Percentiles rank a stretch among this genome's conserved stretches.
phyloP scores from a whole-genome alignment of 2,888 invertebrate genomes.

The Neoitamus cyanurus region DNA sequence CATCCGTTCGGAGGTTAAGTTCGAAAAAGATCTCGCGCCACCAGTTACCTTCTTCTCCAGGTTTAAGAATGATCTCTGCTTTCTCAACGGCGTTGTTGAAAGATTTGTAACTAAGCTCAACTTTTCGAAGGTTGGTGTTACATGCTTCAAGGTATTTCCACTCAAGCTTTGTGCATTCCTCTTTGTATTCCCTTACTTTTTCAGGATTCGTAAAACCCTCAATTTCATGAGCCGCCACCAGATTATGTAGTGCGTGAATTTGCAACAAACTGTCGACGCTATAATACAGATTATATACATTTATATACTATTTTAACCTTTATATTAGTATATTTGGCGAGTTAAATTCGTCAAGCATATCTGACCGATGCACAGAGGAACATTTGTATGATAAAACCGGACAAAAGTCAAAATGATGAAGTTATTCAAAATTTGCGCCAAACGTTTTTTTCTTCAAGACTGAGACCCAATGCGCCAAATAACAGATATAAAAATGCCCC shows the following conservation, averaged over 20 bases:
- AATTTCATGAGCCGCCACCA: constrained; percentile 66
- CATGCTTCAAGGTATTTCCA: constrained; percentile 69
- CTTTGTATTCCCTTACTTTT: constrained; percentile 53
- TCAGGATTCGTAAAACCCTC: constrained; percentile 56
- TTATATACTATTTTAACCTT: too few relatives aligned
- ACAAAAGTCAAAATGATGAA: too few relatives aligned
- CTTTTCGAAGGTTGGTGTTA: constrained; percentile 56
- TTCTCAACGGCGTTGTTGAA: constrained; percentile 2
- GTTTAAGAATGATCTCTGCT: constrained; percentile 15
- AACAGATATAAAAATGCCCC: too few relatives aligned
- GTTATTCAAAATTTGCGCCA: too few relatives aligned
- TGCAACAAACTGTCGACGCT: constrained; percentile 74
- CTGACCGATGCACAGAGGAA: too few relatives aligned
- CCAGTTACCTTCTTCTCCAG: constrained; percentile 47
- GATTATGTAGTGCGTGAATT: constrained; percentile 77
- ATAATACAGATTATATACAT: background rate
- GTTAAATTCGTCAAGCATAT: too few relatives aligned
- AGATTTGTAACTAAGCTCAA: constrained; percentile 21
- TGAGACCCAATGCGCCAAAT: too few relatives aligned
- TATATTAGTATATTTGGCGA: too few relatives aligned
- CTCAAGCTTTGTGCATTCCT: constrained; percentile 69
- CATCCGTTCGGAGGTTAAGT: constrained; percentile 37
- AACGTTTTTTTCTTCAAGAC: too few relatives aligned
- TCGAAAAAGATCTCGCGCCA: constrained; percentile 49
- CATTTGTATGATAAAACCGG: too few relatives aligned